Evolutionary conservation across 2,888 invertebrate species (phyloP), one percentile per base, ranked within the genome.

Genomic region (Agrotis ipsilon): DNA sequence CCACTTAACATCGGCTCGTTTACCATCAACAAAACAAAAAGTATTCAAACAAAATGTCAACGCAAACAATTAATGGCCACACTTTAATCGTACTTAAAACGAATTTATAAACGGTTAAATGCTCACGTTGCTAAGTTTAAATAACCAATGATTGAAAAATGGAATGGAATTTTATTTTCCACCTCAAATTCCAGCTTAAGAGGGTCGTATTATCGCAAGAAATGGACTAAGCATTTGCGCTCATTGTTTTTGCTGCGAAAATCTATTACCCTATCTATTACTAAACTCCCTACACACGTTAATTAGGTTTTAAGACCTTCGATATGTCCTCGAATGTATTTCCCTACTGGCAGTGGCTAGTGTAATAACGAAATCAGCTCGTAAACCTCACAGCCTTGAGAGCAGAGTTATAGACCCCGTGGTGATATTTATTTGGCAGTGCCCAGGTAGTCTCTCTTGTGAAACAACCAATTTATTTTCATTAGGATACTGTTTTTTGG

Each of bases 31-130:
- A 7, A 48, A 48, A n/a, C 19, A n/a, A 74, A 5, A n/a, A 14
- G 21, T 32, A 55, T 19, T 43, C 1, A 75, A 67, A 55, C 21
- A 68, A 75, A 49, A 49, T 21, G 43, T 32, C 48, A 48, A 27
- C 39, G 43, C 39, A 21, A 75, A 66, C 43, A 55, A 55, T 48
- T 75, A 21, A 75, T 21, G 19, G 48, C 18, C 54, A 48, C 76
- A 68, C 21, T 49, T 68, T 43, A 16, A 43, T 43, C n/a, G 27
- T 45, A 60, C 16, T 2, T 59, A 3, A 19, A 75, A 54, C 54
- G 52, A 68, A 71, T 39, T 46, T 52, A 46, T 75, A 75, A 75
- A 54, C 52, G 68, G 19, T n/a, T 21, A 39, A 69, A 32, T 57
- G 77, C 18, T 39, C 57, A 24, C 21, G 55, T 24, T 76, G 69